Percentiles rank a stretch among this genome's conserved stretches.
These are phyloP conservation scores for Anguilla rostrata DNA, from an alignment of 2,113 vertebrate species.

Conservation along the genomic window DNA sequence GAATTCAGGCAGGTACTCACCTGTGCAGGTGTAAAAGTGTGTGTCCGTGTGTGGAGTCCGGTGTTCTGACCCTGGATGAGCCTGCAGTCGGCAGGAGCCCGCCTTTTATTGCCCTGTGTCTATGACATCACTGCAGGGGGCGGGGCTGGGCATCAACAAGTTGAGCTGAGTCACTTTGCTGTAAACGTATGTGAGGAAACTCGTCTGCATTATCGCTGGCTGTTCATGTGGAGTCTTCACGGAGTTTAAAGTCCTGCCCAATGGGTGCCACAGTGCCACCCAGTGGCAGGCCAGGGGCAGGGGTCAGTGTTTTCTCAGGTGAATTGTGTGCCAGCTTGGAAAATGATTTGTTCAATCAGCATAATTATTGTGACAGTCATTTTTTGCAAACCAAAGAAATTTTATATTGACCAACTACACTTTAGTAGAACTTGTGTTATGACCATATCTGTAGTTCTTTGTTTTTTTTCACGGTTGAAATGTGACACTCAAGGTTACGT, in stretches of 20 bases:
- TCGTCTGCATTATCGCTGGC: background rate
- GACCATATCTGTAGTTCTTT: no score
- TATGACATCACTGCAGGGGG: background rate
- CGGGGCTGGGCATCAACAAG: no score
- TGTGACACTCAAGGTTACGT: no score
- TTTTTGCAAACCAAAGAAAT: no score
- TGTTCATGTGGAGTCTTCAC: no score
- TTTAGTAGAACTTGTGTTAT: no score
- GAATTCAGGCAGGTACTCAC: background rate
- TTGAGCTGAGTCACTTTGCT: background rate
- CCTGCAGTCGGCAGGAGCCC: background rate
- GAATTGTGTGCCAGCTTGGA: background rate
- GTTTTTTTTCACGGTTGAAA: no score
- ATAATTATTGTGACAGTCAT: no score
- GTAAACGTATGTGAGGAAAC: background rate
- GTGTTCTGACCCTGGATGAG: background rate
- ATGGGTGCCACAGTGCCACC: background rate
- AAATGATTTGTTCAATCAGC: no score
- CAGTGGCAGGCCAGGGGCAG: background rate
- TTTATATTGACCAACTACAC: no score
- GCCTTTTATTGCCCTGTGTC: background rate
- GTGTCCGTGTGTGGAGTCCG: background rate
- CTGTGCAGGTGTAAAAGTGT: background rate
- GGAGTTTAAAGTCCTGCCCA: background rate
- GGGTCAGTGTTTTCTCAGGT: background rate